Evolutionary conservation across 2,888 invertebrate genomes (phyloP).

Genomic region (Thalpophila matura): DNA sequence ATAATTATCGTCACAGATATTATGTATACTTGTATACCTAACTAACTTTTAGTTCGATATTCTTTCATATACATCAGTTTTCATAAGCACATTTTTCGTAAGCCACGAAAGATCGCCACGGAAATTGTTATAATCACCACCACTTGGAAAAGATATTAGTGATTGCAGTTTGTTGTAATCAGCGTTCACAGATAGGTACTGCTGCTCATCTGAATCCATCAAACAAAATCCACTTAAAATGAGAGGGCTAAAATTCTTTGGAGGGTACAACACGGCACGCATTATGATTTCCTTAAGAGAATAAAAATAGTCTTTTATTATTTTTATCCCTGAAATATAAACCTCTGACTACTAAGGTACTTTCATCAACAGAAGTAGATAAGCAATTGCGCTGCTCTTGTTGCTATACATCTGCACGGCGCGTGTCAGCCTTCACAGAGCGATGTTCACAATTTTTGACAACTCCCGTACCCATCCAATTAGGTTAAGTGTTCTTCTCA

Average conservation of each 20-base stretch:
- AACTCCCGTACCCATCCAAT: conserved; percentile 40
- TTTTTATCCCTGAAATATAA: background rate
- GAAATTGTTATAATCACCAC: too few relatives aligned
- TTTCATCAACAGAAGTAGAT: conserved; percentile 19
- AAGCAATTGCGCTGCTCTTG: conserved; percentile 1
- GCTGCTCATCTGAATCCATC: too few relatives aligned
- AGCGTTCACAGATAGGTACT: too few relatives aligned
- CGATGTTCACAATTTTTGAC: conserved; percentile 39
- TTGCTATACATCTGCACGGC: background rate
- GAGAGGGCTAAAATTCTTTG: too few relatives aligned
- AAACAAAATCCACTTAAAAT: too few relatives aligned
- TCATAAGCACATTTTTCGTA: background rate
- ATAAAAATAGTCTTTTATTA: too few relatives aligned
- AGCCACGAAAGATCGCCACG: too few relatives aligned
- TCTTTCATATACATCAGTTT: background rate
- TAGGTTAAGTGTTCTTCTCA: conserved; percentile 38
- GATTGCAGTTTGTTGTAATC: too few relatives aligned
- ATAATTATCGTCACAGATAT: background rate
- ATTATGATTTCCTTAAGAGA: too few relatives aligned
- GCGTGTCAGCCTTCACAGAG: conserved; percentile 7
- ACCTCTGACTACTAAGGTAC: background rate
- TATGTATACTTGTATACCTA: too few relatives aligned
- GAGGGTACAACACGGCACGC: background rate
- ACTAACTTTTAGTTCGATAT: too few relatives aligned
- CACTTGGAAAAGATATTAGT: too few relatives aligned